These are phyloP conservation scores for Pseudomyrmex cubaensis DNA, from an alignment of 1,140 invertebrate species.

Conservation along the genomic window DNA sequence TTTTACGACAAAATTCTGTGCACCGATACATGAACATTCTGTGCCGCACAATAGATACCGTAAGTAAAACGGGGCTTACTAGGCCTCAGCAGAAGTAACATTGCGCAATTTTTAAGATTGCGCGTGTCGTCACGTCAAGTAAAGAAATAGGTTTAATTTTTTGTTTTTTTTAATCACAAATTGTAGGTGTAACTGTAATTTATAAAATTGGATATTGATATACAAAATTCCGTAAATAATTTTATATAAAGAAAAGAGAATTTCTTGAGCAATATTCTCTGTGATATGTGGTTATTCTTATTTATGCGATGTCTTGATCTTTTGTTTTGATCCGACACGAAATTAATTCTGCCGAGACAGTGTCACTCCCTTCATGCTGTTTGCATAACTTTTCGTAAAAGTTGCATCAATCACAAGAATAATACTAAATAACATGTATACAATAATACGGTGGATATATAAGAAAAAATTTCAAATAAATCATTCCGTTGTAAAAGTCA, in stretches of 20 bases:
- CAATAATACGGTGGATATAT: background rate
- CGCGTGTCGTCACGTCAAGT: too few relatives aligned
- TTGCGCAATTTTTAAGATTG: too few relatives aligned
- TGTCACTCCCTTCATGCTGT: background rate
- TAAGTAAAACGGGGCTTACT: background rate
- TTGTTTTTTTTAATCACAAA: too few relatives aligned
- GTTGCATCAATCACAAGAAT: background rate
- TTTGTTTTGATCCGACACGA: background rate
- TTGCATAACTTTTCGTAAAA: conserved; percentile 14
- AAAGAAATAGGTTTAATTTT: too few relatives aligned
- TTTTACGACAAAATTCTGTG: conserved; percentile 29
- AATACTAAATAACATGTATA: background rate
- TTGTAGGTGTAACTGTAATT: too few relatives aligned
- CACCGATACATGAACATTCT: conserved; percentile 55
- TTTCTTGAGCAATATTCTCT: background rate
- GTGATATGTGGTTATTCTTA: too few relatives aligned
- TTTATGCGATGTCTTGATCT: background rate
- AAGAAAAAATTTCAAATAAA: conserved; percentile 14
- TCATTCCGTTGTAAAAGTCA: conserved; percentile 4
- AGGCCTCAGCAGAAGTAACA: conserved; percentile 21
- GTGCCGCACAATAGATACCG: conserved; percentile 27
- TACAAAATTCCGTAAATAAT: background rate
- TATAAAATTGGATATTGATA: too few relatives aligned
- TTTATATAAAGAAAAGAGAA: background rate
- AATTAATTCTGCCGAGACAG: conserved; percentile 22